These are phyloP conservation scores for Tragopan temminckii DNA, from an alignment of 2,797 vertebrate genomes.

Conservation along the genomic window DNA sequence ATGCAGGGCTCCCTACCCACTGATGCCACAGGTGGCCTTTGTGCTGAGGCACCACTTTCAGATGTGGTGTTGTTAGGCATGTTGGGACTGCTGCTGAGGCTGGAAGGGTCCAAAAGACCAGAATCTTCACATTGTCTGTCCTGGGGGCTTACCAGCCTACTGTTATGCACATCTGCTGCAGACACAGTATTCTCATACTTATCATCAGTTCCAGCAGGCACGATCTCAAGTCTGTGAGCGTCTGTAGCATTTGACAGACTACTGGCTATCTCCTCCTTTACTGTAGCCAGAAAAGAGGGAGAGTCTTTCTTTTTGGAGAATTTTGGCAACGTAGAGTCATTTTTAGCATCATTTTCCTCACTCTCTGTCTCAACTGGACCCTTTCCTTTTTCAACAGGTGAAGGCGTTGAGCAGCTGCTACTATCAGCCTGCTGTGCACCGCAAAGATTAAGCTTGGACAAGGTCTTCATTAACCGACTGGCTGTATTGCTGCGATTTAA, in stretches of 20 bases:
- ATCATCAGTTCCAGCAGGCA: constrained; percentile 27
- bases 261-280: constrained; percentile 87
- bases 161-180: constrained; percentile 18
- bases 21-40: constrained; percentile 5
- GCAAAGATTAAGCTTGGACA: constrained; percentile 88
- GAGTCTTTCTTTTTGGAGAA: constrained; percentile 87
- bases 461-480: constrained; percentile 89
- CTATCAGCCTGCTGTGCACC: constrained; percentile 69
- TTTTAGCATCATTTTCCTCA: constrained; percentile 78
- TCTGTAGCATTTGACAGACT: constrained; percentile 43
- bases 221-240: neutral
- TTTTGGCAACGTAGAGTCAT: constrained; percentile 84
- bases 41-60: neutral
- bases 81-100: constrained; percentile 42
- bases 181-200: neutral
- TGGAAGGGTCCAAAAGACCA: constrained; percentile 19
- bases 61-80: constrained; percentile 34
- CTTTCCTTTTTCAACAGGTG: constrained; percentile 73
- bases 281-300: constrained; percentile 85
- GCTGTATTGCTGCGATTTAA: constrained; percentile 87
- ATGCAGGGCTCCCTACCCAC: constrained; percentile 74
- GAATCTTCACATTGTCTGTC: constrained; percentile 37
- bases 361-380: constrained; percentile 3
- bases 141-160: constrained; percentile 1
- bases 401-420: constrained; percentile 1